Percentiles rank a stretch among this genome's conserved stretches.
Conservation (phyloP, 1,140 invertebrate genomes). For the Chelonus insularis region DNA sequence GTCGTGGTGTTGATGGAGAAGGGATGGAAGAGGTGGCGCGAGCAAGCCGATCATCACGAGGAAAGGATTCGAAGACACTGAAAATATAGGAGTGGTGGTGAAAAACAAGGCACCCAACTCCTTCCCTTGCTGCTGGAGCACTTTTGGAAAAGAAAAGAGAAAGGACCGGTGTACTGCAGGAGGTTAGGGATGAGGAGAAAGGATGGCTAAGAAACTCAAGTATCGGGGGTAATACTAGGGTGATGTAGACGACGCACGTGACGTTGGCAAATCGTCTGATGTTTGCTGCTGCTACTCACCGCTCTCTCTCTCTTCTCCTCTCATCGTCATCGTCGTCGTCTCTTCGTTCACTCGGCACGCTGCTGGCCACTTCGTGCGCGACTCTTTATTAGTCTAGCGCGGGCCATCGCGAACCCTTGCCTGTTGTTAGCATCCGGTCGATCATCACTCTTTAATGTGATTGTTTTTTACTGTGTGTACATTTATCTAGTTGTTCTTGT, state of each 20-base stretch:
- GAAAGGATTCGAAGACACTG: neutral
- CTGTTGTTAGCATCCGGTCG: constrained; percentile 41
- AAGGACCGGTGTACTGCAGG: constrained; percentile 15
- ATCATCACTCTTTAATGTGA: constrained; percentile 15
- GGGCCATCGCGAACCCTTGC: constrained; percentile 55
- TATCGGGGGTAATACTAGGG: constrained; percentile 40
- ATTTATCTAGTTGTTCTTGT: neutral
- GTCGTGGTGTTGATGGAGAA: constrained; percentile 28
- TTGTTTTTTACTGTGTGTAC: neutral
- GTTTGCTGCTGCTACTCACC: constrained; percentile 36
- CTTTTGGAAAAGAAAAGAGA: constrained; percentile 17
- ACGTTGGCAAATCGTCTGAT: constrained; percentile 48
- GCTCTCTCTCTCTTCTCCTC: constrained; percentile 37
- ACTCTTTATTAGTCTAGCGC: constrained; percentile 58
- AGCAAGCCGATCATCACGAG: constrained; percentile 10
- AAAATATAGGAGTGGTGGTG: constrained; percentile 6
- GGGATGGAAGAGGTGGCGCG: constrained; percentile 34
- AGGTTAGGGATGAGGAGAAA: constrained; percentile 31
- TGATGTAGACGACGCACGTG: constrained; percentile 54
- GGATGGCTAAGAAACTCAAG: constrained; percentile 31
- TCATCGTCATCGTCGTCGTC: constrained; percentile 31
- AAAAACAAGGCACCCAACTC: constrained; percentile 10
- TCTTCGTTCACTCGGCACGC: constrained; percentile 29
- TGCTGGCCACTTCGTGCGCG: constrained; percentile 47
- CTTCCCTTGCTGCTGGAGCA: neutral